Evolutionary conservation across 1,140 invertebrate genomes (phyloP).

Genomic region (Sycobia sp.): DNA sequence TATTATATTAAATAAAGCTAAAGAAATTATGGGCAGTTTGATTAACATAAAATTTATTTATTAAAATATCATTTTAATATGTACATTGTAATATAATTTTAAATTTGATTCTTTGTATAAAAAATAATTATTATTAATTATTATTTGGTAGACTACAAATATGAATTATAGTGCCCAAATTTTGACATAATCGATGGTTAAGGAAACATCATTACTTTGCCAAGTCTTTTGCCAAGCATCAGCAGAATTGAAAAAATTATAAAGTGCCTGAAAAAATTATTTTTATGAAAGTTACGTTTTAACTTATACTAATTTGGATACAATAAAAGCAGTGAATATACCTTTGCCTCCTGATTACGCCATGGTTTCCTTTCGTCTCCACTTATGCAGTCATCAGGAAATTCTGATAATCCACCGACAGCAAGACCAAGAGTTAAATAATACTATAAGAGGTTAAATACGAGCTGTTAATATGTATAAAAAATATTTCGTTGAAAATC

Average conservation of each 20-base stretch:
- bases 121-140: too few relatives aligned
- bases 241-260: conserved; percentile 61
- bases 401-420: conserved; percentile 74
- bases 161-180: conserved; percentile 67
- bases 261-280: conserved; percentile 52
- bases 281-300: conserved; percentile 12
- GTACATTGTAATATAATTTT: too few relatives aligned
- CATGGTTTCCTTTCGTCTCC: conserved; percentile 69
- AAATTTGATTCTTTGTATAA: too few relatives aligned
- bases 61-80: too few relatives aligned
- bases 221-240: conserved; percentile 67
- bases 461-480: conserved; percentile 15
- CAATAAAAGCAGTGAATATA: conserved; percentile 26
- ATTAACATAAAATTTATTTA: too few relatives aligned
- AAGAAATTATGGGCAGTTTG: too few relatives aligned
- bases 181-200: conserved; percentile 70
- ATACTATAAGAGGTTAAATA: conserved; percentile 65
- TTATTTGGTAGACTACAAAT: too few relatives aligned
- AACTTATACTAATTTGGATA: neutral
- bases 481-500: too few relatives aligned
- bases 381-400: conserved; percentile 65
- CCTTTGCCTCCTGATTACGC: conserved; percentile 63
- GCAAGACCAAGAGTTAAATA: conserved; percentile 75
- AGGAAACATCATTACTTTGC: conserved; percentile 59
- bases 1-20: too few relatives aligned